Conservation (phyloP, 2,888 invertebrate genomes). For the Andrena haemorrhoa region DNA sequence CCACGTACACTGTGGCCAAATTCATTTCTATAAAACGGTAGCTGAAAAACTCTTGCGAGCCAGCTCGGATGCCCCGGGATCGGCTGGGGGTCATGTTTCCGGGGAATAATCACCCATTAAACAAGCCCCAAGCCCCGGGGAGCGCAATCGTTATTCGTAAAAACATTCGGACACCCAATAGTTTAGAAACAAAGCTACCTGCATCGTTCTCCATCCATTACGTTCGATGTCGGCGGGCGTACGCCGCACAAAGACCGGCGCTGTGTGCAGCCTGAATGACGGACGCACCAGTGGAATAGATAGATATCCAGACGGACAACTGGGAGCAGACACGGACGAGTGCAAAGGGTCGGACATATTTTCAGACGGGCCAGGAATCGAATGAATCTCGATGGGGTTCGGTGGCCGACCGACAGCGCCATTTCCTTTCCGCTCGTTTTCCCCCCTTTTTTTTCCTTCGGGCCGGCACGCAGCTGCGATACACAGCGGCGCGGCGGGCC, state of each 20-base stretch:
- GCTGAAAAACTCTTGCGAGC: no score
- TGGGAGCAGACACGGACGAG: conserved; percentile 30
- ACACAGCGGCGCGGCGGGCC: conserved; percentile 42
- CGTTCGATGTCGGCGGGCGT: conserved; percentile 18
- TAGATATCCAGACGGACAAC: conserved; percentile 29
- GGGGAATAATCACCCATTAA: no score
- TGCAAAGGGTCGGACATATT: conserved; percentile 56
- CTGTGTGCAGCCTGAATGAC: conserved; percentile 7
- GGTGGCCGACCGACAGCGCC: conserved; percentile 45
- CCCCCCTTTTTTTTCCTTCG: neutral
- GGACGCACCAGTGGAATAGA: conserved; percentile 17
- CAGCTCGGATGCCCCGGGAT: no score
- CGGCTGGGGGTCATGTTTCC: no score
- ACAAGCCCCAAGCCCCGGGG: no score
- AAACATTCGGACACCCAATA: neutral
- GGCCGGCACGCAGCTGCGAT: conserved; percentile 59
- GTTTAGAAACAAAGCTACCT: neutral
- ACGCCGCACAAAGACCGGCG: neutral
- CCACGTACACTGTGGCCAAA: neutral
- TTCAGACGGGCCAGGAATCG: conserved; percentile 45
- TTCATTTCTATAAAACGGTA: no score
- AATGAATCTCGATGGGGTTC: conserved; percentile 57
- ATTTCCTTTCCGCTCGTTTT: conserved; percentile 54
- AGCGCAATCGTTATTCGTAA: conserved; percentile 11
- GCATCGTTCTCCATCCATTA: conserved; percentile 20